Evolutionary conservation across 2,797 vertebrate genomes (phyloP).

Genomic region (Buceros bicornis): DNA sequence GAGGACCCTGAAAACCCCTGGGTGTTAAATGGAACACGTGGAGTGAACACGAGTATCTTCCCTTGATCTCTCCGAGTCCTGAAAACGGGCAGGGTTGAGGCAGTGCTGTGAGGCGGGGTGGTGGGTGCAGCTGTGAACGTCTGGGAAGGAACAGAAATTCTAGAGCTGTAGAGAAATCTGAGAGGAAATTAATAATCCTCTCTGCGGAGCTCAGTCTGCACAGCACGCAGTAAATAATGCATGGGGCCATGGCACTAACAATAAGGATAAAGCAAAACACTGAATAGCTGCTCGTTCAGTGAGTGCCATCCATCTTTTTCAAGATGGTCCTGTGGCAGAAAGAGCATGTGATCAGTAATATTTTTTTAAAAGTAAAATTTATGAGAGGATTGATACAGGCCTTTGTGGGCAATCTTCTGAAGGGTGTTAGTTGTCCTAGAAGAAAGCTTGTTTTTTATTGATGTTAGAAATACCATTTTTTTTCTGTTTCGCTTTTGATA

Average conservation of each 20-base stretch:
- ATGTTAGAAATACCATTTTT: neutral
- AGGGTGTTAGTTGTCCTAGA: too few species aligned
- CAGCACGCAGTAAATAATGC: neutral
- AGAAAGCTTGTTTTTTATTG: neutral
- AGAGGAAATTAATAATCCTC: conserved; percentile 43
- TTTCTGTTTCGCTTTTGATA: neutral
- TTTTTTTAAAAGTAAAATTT: neutral
- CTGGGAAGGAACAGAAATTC: neutral
- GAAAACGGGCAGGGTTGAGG: rapidly evolving
- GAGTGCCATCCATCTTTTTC: neutral
- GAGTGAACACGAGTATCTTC: rapidly evolving
- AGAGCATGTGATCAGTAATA: neutral
- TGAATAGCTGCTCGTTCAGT: neutral
- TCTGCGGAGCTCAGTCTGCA: conserved; percentile 12
- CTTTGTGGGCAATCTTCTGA: neutral
- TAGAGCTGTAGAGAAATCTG: neutral
- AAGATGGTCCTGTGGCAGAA: neutral
- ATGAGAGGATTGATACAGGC: neutral
- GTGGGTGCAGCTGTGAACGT: neutral
- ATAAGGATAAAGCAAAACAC: conserved; percentile 23
- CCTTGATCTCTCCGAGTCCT: rapidly evolving
- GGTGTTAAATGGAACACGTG: rapidly evolving
- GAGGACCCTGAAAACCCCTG: neutral
- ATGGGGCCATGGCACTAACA: neutral
- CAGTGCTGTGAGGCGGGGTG: neutral